These are phyloP conservation scores for Rallus crepitans DNA, from an alignment of 2,797 vertebrate genomes.

Conservation along the genomic window DNA sequence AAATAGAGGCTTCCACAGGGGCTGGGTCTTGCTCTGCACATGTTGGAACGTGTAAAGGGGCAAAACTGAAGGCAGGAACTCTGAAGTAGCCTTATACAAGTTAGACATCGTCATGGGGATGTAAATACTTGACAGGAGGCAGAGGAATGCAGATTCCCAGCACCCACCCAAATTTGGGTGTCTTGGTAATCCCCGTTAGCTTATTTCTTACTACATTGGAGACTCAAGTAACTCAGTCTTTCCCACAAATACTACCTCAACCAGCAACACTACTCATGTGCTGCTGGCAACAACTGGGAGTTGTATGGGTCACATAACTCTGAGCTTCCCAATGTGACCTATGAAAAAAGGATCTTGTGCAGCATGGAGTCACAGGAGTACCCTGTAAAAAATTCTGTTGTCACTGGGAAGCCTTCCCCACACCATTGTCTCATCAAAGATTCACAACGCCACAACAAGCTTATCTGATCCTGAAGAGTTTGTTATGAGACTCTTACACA, in stretches of 20 bases:
- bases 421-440: neutral
- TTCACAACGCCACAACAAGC: neutral
- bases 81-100: neutral
- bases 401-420: neutral
- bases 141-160: neutral
- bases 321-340: neutral
- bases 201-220: neutral
- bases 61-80: neutral
- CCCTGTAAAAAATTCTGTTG: neutral
- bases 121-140: neutral
- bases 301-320: neutral
- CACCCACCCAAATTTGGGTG: neutral
- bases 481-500: neutral
- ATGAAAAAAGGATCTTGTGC: neutral
- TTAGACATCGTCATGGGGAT: neutral
- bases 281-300: neutral
- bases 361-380: neutral
- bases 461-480: neutral
- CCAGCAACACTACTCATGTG: neutral
- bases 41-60: neutral
- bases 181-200: neutral
- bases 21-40: neutral
- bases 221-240: neutral
- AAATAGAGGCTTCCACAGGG: neutral
- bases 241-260: neutral